Evolutionary conservation across 2,888 invertebrate genomes (phyloP).

Genomic region (Sesamia inferens): DNA sequence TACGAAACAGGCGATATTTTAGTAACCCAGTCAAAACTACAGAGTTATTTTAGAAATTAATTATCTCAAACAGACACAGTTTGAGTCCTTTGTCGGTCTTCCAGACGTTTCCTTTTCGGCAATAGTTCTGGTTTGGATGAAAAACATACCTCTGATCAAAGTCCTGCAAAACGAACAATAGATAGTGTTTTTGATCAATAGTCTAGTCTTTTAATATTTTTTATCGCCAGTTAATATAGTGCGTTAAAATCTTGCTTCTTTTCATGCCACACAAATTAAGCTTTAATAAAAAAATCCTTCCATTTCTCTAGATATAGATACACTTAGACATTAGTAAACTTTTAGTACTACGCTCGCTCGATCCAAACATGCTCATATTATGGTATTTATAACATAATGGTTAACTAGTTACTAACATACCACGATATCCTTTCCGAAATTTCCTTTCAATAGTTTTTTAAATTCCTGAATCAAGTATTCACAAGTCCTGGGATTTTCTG

Average conservation of each 20-base stretch:
- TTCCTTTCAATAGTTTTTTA: conserved; percentile 18
- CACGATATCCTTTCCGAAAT: conserved; percentile 28
- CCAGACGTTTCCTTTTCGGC: neutral
- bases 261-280: conserved; percentile 27
- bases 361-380: conserved; percentile 65
- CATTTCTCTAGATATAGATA: conserved; percentile 49
- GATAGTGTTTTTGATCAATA: conserved; percentile 38
- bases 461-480: neutral
- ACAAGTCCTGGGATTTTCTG: neutral
- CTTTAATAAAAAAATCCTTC: conserved; percentile 27
- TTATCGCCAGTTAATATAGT: conserved; percentile 35
- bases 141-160: conserved; percentile 40
- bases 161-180: conserved; percentile 51
- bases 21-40: conserved; percentile 3
- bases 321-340: conserved; percentile 27
- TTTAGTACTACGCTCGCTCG: conserved; percentile 54
- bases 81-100: conserved; percentile 20
- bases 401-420: conserved; percentile 54
- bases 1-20: neutral
- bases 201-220: conserved; percentile 27
- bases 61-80: conserved; percentile 17
- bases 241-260: conserved; percentile 43
- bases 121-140: conserved; percentile 3
- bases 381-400: conserved; percentile 56
- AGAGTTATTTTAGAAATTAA: neutral